phyloP scores from a whole-genome alignment of 2,113 vertebrate species.

The Oreochromis spilurus region DNA sequence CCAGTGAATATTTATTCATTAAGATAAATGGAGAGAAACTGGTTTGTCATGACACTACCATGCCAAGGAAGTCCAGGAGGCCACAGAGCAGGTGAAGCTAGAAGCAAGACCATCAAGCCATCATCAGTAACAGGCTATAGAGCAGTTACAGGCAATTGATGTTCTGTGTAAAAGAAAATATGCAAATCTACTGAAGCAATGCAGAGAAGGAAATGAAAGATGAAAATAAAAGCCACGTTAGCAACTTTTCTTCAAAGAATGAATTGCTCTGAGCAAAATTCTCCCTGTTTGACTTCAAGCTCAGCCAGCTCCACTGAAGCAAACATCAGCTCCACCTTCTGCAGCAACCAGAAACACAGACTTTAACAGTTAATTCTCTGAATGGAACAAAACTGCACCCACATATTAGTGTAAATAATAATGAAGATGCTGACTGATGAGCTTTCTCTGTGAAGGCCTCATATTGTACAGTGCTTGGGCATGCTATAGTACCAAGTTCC shows the following conservation, averaged over 20 bases:
- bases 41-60: neutral
- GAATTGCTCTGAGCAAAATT: conserved; percentile 1
- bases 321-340: neutral
- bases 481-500: neutral
- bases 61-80: neutral
- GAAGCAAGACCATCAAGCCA: neutral
- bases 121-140: neutral
- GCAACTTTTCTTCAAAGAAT: conserved; percentile 25
- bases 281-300: neutral
- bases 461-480: neutral
- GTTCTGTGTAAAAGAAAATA: neutral
- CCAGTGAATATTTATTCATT: neutral
- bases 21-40: neutral
- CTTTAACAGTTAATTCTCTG: neutral
- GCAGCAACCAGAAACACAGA: neutral
- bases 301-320: neutral
- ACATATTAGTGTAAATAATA: neutral
- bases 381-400: neutral
- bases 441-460: neutral
- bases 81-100: neutral
- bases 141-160: neutral
- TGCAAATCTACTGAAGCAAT: neutral
- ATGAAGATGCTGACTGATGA: neutral
- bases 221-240: neutral
- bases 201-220: neutral